Conservation (phyloP, 2,888 invertebrate genomes). For the Melanostoma mellinum region DNA sequence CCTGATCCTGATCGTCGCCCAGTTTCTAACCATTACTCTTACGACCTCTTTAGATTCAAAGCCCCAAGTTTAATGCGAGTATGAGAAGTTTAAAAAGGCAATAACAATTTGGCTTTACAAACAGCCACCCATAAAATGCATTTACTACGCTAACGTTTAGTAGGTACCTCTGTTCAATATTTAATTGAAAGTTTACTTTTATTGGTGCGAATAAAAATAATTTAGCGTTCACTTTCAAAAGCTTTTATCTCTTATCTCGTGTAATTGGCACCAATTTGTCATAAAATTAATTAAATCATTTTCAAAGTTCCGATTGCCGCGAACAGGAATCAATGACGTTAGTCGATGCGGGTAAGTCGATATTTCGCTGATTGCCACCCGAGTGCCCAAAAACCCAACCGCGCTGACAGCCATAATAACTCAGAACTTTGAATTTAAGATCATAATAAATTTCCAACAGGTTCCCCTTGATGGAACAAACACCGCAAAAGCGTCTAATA, state of each 20-base stretch:
- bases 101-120: too few species aligned
- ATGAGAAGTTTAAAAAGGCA: too few species aligned
- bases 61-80: too few species aligned
- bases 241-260: constrained; percentile 11
- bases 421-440: constrained; percentile 33
- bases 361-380: constrained; percentile 42
- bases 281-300: constrained; percentile 38
- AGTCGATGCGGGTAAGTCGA: constrained; percentile 6
- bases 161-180: too few species aligned
- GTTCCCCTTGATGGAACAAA: constrained; percentile 24
- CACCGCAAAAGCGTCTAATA: constrained; percentile 2
- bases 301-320: constrained; percentile 24
- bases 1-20: too few species aligned
- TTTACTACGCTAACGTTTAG: too few species aligned
- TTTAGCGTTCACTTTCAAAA: constrained; percentile 13
- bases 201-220: constrained; percentile 3
- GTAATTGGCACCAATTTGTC: constrained; percentile 54
- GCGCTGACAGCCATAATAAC: constrained; percentile 39
- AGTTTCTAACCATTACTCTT: too few species aligned
- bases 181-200: background rate
- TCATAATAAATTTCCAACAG: constrained; percentile 47
- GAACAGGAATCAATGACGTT: background rate
- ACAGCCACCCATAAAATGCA: too few species aligned
- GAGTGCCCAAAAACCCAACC: constrained; percentile 28
- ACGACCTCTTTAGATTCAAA: too few species aligned